These are phyloP conservation scores for Pheucticus melanocephalus DNA, from an alignment of 2,113 vertebrate genomes.

Conservation along the genomic window DNA sequence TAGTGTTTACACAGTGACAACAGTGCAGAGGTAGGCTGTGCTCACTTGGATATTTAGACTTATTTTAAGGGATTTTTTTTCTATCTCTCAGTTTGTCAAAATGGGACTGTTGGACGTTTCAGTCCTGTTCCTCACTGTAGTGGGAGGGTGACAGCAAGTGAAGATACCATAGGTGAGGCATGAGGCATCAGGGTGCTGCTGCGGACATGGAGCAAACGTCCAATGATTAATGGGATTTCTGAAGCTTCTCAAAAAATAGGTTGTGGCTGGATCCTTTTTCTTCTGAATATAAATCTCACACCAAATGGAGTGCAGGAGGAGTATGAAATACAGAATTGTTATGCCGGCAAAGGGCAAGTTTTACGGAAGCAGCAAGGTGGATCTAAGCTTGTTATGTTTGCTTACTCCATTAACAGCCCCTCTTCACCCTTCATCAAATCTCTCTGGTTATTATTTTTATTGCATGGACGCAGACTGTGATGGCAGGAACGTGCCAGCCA, in stretches of 20 bases:
- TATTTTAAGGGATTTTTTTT: not conserved
- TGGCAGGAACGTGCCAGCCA: not conserved
- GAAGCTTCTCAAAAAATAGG: not conserved
- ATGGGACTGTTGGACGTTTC: not conserved
- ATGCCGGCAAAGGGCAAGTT: not conserved
- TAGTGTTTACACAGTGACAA: not conserved
- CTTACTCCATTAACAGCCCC: not conserved
- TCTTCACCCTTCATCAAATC: not conserved
- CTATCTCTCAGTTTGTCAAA: not conserved
- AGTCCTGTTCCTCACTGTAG: not conserved
- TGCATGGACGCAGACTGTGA: not conserved
- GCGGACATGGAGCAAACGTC: not conserved
- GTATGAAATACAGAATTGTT: not conserved
- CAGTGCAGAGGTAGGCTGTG: not conserved
- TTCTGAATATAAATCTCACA: not conserved
- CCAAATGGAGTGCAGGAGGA: not conserved
- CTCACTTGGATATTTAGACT: not conserved
- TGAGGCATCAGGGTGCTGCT: not conserved
- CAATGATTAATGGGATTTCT: not conserved
- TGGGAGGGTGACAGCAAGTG: not conserved
- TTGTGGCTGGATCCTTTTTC: not conserved
- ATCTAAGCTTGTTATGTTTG: not conserved
- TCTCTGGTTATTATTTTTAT: not conserved
- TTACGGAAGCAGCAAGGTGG: not conserved
- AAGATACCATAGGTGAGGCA: not conserved